Evolutionary conservation across 2,113 vertebrate genomes (phyloP).

Genomic region (Heptranchias perlo): DNA sequence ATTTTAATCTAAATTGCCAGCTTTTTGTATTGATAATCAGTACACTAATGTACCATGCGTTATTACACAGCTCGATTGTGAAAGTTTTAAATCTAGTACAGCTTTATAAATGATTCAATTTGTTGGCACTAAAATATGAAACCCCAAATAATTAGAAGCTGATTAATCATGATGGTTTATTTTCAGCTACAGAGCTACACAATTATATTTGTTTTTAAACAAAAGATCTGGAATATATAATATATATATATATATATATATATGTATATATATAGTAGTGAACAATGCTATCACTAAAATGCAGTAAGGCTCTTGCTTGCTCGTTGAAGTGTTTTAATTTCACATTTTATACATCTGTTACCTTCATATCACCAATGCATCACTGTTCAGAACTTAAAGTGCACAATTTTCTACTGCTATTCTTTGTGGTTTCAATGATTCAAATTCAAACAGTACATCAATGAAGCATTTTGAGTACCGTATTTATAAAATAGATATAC

Average conservation of each 20-base stretch:
- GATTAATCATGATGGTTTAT: background rate
- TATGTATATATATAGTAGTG: too few relatives aligned
- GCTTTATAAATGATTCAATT: background rate
- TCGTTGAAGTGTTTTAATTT: background rate
- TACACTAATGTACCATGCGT: background rate
- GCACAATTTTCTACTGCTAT: background rate
- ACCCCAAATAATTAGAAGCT: background rate
- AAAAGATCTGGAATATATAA: background rate
- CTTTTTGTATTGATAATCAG: constrained; percentile 3
- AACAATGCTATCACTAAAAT: constrained; percentile 5
- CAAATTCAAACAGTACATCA: background rate
- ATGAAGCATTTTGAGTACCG: background rate
- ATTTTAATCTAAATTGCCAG: constrained; percentile 28
- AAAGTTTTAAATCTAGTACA: background rate
- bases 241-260: too few relatives aligned
- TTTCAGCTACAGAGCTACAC: background rate
- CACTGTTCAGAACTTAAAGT: background rate
- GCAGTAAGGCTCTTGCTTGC: background rate
- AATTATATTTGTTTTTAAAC: background rate
- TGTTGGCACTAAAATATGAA: background rate
- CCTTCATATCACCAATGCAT: background rate
- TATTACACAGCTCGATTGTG: background rate
- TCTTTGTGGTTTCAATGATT: background rate
- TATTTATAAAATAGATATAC: background rate
- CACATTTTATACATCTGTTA: background rate